Evolutionary conservation across 2,797 vertebrate species (phyloP).

Genomic region (Peromyscus nudipes): DNA sequence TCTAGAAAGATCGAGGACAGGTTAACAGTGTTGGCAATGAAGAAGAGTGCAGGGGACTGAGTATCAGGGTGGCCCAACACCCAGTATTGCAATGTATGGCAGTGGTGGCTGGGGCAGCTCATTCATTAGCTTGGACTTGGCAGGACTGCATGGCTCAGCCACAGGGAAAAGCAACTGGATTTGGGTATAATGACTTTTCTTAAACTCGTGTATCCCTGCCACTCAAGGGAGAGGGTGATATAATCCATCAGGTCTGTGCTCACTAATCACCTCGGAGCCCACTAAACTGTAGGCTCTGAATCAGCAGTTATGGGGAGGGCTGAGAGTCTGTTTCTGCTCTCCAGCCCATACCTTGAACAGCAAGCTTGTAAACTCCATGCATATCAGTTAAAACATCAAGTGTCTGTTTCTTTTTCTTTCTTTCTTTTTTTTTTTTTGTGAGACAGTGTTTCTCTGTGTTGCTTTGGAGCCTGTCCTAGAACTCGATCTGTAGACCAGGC

Average conservation of each 20-base stretch:
- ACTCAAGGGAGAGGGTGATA: background rate
- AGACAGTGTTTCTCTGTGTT: too few relatives aligned
- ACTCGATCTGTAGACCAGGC: too few relatives aligned
- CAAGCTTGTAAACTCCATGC: background rate
- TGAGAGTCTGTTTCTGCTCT: background rate
- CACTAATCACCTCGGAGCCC: background rate
- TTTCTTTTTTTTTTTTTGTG: too few relatives aligned
- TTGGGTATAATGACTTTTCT: background rate
- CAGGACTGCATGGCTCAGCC: background rate
- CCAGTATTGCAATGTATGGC: background rate
- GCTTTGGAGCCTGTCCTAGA: too few relatives aligned
- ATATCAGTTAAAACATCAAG: background rate
- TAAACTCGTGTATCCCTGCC: background rate
- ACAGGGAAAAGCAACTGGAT: background rate
- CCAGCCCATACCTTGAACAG: background rate
- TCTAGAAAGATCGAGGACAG: background rate
- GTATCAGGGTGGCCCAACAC: background rate
- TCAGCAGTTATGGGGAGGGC: background rate
- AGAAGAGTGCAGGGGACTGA: background rate
- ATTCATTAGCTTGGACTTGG: background rate
- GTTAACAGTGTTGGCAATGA: background rate
- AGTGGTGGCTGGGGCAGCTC: background rate
- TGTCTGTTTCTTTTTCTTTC: background rate
- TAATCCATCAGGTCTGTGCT: background rate
- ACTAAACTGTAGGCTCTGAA: background rate